Evolutionary conservation across 2,888 invertebrate genomes (phyloP).

Genomic region (Bellardia bayeri): DNA sequence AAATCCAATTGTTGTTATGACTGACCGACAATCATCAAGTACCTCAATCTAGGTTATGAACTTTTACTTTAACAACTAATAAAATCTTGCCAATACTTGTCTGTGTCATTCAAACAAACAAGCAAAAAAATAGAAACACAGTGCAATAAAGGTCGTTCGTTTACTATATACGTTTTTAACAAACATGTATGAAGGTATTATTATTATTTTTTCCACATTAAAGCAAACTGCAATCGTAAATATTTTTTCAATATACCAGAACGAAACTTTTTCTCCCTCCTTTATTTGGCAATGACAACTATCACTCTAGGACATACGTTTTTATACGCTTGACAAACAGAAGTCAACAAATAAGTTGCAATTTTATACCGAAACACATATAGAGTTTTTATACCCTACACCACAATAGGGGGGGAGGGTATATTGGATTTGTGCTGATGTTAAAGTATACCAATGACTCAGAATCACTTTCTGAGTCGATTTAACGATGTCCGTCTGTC

Average conservation of each 20-base stretch:
- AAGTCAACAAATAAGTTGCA: constrained; percentile 47
- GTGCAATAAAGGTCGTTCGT: constrained; percentile 30
- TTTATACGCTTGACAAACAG: constrained; percentile 23
- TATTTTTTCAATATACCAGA: constrained; percentile 29
- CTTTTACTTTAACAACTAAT: constrained; percentile 23
- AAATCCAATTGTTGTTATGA: constrained; percentile 4
- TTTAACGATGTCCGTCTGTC: no score
- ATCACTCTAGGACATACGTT: background rate
- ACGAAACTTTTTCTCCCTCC: background rate
- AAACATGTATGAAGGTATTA: background rate
- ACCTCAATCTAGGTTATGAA: constrained; percentile 31
- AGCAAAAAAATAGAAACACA: background rate
- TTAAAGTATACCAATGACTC: no score
- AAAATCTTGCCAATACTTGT: constrained; percentile 32
- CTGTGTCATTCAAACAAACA: constrained; percentile 22
- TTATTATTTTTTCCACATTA: background rate
- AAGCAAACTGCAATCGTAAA: constrained; percentile 10
- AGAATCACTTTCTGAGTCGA: no score
- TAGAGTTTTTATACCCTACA: no score
- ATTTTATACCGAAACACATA: background rate
- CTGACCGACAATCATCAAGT: background rate
- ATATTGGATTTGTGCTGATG: no score
- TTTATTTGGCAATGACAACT: constrained; percentile 4
- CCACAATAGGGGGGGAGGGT: no score
- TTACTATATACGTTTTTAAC: background rate